Conservation (phyloP, 2,113 vertebrate species). For the Dissostichus mawsoni region DNA sequence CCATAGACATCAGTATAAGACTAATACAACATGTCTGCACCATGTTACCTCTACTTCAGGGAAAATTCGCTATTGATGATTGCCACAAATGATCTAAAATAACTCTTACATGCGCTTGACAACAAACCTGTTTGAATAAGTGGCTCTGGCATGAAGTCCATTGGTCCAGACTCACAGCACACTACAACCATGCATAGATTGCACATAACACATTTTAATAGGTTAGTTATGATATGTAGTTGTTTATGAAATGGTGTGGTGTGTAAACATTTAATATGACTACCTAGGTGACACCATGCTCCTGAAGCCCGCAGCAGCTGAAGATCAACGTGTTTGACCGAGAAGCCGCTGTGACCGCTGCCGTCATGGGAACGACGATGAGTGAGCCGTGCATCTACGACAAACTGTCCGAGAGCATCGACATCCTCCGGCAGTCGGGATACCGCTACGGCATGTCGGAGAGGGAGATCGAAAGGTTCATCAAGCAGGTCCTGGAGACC, state of each 20-base stretch:
- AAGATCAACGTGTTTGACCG: slow-evolving; percentile 15
- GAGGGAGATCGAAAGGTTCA: slow-evolving; percentile 94
- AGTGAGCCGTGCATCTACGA: slow-evolving; percentile 96
- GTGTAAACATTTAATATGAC: neutral
- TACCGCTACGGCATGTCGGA: slow-evolving; percentile 97
- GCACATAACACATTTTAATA: neutral
- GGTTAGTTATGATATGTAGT: neutral
- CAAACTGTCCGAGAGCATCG: slow-evolving; percentile 94
- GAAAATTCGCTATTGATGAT: too few relatives aligned
- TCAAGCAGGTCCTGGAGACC: slow-evolving; percentile 94
- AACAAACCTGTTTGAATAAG: neutral
- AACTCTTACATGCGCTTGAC: neutral
- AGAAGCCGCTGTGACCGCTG: neutral
- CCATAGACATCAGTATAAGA: neutral
- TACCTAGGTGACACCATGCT: slow-evolving; percentile 48
- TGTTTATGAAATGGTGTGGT: neutral
- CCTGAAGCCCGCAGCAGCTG: neutral
- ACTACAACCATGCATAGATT: neutral
- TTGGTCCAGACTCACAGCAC: neutral
- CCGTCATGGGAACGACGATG: slow-evolving; percentile 89
- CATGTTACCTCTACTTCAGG: neutral
- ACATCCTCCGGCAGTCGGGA: slow-evolving; percentile 94
- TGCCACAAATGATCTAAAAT: too few relatives aligned
- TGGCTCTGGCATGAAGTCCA: neutral
- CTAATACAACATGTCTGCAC: neutral